Evolutionary conservation across 2,113 vertebrate species (phyloP).

Genomic region (Cynopterus brachyotis): DNA sequence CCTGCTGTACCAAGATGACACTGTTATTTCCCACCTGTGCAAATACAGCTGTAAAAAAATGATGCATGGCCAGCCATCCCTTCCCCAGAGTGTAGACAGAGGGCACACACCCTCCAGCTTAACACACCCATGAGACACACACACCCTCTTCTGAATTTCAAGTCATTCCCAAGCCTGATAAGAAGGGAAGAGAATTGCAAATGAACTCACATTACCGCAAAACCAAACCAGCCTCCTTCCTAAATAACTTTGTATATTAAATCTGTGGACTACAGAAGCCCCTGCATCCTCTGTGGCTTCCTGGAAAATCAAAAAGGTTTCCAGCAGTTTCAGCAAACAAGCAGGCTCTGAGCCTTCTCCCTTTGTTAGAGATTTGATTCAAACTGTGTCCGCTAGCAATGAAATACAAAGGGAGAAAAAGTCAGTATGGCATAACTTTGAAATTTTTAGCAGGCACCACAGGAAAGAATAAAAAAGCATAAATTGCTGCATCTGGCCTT

Average conservation of each 20-base stretch:
- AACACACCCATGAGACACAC: not conserved
- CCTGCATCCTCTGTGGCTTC: slow-evolving; percentile 35
- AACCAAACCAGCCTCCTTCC: slow-evolving; percentile 42
- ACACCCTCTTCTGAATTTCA: slow-evolving; percentile 54
- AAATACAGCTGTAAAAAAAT: slow-evolving; percentile 77
- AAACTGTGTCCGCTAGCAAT: slow-evolving; percentile 64
- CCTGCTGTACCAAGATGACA: slow-evolving; percentile 70
- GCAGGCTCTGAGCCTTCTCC: slow-evolving; percentile 55
- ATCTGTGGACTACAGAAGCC: slow-evolving; percentile 35
- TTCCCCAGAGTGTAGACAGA: not conserved
- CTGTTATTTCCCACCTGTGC: slow-evolving; percentile 77
- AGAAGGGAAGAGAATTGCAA: slow-evolving; percentile 66
- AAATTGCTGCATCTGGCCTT: slow-evolving; percentile 68
- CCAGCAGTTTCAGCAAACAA: slow-evolving; percentile 73
- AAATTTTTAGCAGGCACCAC: slow-evolving; percentile 66
- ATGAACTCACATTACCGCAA: slow-evolving; percentile 66
- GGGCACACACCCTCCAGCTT: slow-evolving; percentile 28
- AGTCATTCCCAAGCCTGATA: slow-evolving; percentile 31
- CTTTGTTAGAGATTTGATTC: slow-evolving; percentile 76
- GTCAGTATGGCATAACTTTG: slow-evolving; percentile 62
- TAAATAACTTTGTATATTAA: slow-evolving; percentile 55
- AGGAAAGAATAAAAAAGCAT: slow-evolving; percentile 72
- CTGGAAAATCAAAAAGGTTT: slow-evolving; percentile 73
- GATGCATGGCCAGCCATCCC: slow-evolving; percentile 52
- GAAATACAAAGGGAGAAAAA: slow-evolving; percentile 64